Evolutionary conservation across 1,140 invertebrate genomes (phyloP).

Genomic region (Polypedilum vanderplanki): DNA sequence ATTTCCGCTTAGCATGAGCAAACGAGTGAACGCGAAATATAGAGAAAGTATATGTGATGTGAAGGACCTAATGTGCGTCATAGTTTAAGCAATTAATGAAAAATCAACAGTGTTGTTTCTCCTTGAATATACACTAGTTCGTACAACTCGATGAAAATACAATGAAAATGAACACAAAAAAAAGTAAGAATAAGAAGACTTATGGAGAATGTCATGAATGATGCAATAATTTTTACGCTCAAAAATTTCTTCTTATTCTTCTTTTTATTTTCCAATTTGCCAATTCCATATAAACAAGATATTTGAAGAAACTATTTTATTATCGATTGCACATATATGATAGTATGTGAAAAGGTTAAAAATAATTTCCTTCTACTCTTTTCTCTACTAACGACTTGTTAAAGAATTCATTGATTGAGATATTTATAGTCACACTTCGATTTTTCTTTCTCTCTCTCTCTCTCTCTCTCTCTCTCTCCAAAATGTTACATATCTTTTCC

Average conservation of each 20-base stretch:
- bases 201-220: constrained; percentile 1
- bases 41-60: background rate
- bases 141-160: background rate
- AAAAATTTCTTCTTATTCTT: too few relatives aligned
- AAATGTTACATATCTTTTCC: constrained; percentile 8
- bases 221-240: background rate
- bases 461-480: background rate
- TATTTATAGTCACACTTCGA: constrained; percentile 3
- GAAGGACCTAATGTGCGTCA: constrained; percentile 16
- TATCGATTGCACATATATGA: too few relatives aligned
- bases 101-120: background rate
- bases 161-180: background rate
- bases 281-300: too few relatives aligned
- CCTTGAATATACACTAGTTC: constrained; percentile 2
- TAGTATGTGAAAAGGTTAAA: background rate
- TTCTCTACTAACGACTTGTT: background rate
- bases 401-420: constrained; percentile 18
- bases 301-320: too few relatives aligned
- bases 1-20: background rate
- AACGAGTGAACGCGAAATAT: background rate
- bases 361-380: background rate
- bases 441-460: background rate
- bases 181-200: background rate
- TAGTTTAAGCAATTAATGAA: constrained; percentile 19
- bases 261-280: too few relatives aligned